phyloP scores from a whole-genome alignment of 2,888 invertebrate genomes.

The Embidobia sp. region DNA sequence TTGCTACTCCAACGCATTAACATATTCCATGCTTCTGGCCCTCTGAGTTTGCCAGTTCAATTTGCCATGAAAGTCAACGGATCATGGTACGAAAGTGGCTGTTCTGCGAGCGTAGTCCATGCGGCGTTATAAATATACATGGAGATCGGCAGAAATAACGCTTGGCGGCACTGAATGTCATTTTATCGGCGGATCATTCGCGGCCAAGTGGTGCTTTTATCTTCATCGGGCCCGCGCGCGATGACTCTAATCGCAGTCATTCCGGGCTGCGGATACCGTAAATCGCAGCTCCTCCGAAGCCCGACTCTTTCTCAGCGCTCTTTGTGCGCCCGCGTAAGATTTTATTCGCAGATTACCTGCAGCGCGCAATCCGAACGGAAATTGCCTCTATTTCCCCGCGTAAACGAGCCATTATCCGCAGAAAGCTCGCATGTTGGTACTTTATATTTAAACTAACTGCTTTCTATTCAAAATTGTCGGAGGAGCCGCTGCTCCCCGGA shows the following conservation, averaged over 20 bases:
- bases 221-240: slow-evolving; percentile 42
- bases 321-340: slow-evolving; percentile 65
- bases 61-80: no score
- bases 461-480: slow-evolving; percentile 58
- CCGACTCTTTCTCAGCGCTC: slow-evolving; percentile 29
- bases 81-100: no score
- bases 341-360: slow-evolving; percentile 69
- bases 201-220: slow-evolving; percentile 53
- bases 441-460: slow-evolving; percentile 69
- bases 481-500: slow-evolving; percentile 8
- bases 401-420: slow-evolving; percentile 68
- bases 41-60: no score
- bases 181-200: slow-evolving; percentile 50
- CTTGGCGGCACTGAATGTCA: slow-evolving; percentile 23
- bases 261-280: slow-evolving; percentile 35
- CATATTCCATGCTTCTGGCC: no score
- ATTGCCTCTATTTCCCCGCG: slow-evolving; percentile 69
- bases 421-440: slow-evolving; percentile 67
- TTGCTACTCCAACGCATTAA: no score
- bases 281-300: slow-evolving; percentile 32
- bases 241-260: slow-evolving; percentile 48
- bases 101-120: no score
- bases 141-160: background rate
- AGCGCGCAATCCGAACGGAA: slow-evolving; percentile 65
- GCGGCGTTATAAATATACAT: slow-evolving; percentile 7